These are phyloP conservation scores for Melangyna quadrimaculata DNA, from an alignment of 2,888 invertebrate species.

Conservation along the genomic window DNA sequence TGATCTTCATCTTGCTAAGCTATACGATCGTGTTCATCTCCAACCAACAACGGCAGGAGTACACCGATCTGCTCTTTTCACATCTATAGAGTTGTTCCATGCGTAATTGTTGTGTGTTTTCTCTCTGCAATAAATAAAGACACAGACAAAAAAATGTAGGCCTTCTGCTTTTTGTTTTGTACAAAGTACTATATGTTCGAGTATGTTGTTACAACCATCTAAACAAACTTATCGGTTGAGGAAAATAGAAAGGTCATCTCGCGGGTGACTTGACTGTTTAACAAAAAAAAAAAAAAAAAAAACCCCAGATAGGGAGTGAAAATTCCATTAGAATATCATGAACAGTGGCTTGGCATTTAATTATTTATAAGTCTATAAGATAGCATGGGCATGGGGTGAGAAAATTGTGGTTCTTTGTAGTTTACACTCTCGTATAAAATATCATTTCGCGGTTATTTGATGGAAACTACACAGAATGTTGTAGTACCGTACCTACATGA, in stretches of 20 bases:
- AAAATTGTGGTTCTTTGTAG: constrained; percentile 41
- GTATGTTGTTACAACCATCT: constrained; percentile 13
- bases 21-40: constrained; percentile 37
- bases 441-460: constrained; percentile 33
- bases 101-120: constrained; percentile 52
- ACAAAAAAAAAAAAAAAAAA: too few relatives aligned
- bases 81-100: constrained; percentile 56
- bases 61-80: not conserved
- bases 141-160: constrained; percentile 23
- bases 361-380: not conserved
- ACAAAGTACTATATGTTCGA: not conserved
- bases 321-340: constrained; percentile 39
- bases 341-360: constrained; percentile 25
- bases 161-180: constrained; percentile 27
- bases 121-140: not conserved
- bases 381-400: constrained; percentile 23
- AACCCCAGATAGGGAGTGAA: constrained; percentile 48
- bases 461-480: constrained; percentile 33
- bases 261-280: constrained; percentile 34
- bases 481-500: too few relatives aligned
- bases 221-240: constrained; percentile 50
- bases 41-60: not conserved
- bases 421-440: constrained; percentile 7
- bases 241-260: constrained; percentile 63
- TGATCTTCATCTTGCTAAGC: constrained; percentile 50